Percentiles rank a stretch among this genome's conserved stretches.
phyloP scores from a whole-genome alignment of 2,888 invertebrate genomes.

The Mesochorus sp. region DNA sequence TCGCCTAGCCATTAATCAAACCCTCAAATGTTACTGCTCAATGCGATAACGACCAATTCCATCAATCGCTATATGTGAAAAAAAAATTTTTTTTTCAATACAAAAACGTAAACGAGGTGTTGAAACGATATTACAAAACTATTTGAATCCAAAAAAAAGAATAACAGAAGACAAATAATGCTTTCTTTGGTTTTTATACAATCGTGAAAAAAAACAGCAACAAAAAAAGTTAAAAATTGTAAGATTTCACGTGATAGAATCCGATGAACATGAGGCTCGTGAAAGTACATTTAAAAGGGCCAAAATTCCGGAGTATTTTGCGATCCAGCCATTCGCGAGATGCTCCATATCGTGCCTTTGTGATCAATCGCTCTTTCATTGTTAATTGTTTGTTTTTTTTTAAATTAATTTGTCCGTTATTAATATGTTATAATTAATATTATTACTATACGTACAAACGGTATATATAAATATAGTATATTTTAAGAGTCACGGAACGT shows the following conservation, averaged over 20 bases:
- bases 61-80: too few species aligned
- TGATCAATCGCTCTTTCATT: slow-evolving; percentile 58
- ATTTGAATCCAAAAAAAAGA: slow-evolving; percentile 1
- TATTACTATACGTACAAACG: slow-evolving; percentile 25
- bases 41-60: too few species aligned
- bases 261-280: slow-evolving; percentile 35
- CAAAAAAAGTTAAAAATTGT: not conserved
- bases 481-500: slow-evolving; percentile 1
- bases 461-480: not conserved
- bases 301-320: slow-evolving; percentile 50
- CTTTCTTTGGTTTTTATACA: too few species aligned
- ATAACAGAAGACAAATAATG: not conserved
- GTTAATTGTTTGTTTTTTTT: slow-evolving; percentile 45
- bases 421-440: slow-evolving; percentile 31
- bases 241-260: slow-evolving; percentile 18
- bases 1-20: too few species aligned
- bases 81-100: too few species aligned
- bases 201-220: not conserved
- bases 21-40: too few species aligned
- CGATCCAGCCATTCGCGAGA: slow-evolving; percentile 64
- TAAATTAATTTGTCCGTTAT: slow-evolving; percentile 47
- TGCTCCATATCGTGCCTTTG: slow-evolving; percentile 64
- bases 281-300: slow-evolving; percentile 46
- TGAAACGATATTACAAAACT: not conserved
- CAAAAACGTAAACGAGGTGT: slow-evolving; percentile 1